A percentile compares a stretch with the other conserved stretches of the same genome.
Conservation (phyloP, 2,888 invertebrate species). For the Liopterus haemorrhoidalis region DNA sequence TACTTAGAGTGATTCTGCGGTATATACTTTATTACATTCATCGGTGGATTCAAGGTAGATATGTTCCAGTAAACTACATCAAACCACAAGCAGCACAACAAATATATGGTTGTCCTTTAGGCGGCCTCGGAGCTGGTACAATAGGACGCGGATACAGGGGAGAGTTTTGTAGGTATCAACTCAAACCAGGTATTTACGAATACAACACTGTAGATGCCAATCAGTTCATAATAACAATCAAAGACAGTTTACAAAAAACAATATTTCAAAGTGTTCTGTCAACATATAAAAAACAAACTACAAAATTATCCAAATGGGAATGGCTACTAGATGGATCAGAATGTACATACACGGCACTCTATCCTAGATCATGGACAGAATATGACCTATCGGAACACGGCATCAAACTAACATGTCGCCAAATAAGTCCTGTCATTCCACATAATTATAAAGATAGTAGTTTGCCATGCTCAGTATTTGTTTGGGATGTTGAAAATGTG, state of each 20-base stretch:
- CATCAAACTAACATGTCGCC: constrained; percentile 73
- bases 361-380: constrained; percentile 88
- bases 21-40: constrained; percentile 66
- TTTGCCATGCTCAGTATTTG: constrained; percentile 80
- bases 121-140: constrained; percentile 73
- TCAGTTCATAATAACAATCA: constrained; percentile 86
- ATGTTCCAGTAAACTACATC: constrained; percentile 77
- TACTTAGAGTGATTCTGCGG: constrained; percentile 66
- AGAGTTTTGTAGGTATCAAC: constrained; percentile 86
- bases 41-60: constrained; percentile 56
- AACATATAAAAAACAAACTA: constrained; percentile 59
- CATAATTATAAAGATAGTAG: constrained; percentile 91
- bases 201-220: constrained; percentile 76
- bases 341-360: constrained; percentile 76
- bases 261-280: constrained; percentile 75
- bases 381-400: constrained; percentile 77
- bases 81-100: constrained; percentile 65
- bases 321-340: constrained; percentile 62
- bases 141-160: constrained; percentile 90
- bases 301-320: constrained; percentile 61
- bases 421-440: constrained; percentile 89
- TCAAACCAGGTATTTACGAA: constrained; percentile 83
- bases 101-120: constrained; percentile 80
- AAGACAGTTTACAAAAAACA: constrained; percentile 58
- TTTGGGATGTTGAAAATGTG: constrained; percentile 76